Evolutionary conservation across 2,113 vertebrate genomes (phyloP), one percentile per base, ranked within the genome.

Genomic region (Bostrychus sinensis): DNA sequence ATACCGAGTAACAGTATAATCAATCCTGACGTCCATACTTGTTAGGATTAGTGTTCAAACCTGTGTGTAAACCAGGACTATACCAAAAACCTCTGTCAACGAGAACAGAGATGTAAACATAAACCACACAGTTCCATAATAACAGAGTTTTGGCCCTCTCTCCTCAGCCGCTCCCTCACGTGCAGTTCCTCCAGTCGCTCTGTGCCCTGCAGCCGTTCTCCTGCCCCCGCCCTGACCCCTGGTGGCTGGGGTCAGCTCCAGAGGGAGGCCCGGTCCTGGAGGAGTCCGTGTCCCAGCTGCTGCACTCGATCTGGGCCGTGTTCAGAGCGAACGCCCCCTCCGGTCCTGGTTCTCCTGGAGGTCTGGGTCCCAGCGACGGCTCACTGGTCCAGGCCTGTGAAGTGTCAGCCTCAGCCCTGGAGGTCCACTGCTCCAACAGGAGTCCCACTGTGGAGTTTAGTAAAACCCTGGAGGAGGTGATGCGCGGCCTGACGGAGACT

Each of bases 101-200:
- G n/a, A n/a, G n/a, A n/a, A n/a, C n/a, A n/a, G n/a, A n/a, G n/a
- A n/a, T n/a, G n/a, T n/a, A n/a, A n/a, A n/a, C n/a, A n/a, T n/a
- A n/a, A n/a, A n/a, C n/a, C n/a, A n/a, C n/a, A n/a, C n/a, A n/a
- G n/a, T n/a, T n/a, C n/a, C n/a, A n/a, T 10, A 8, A 10, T 34
- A 34, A 34, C 32, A 34, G 3, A 6, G 7, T 3, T 2, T 34
- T 7, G 10, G 6, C 6, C 2, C 11, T 34, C 23, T 11, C 20
- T 46, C 10, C 43, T 22, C 19, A 1, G 26, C 67, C 16, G 14
- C 54, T 68, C 36, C 86, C 84, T 57, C 91, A 94, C 30, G 54
- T 92, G 55, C 89, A 85, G 3, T 97, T 98, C 83, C 88, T 97
- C 12, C 94, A 93, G 62, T 56, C 78, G 73, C 86, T 98, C 0